Conservation (phyloP, 2,888 invertebrate genomes). For the Pelosia muscerda region DNA sequence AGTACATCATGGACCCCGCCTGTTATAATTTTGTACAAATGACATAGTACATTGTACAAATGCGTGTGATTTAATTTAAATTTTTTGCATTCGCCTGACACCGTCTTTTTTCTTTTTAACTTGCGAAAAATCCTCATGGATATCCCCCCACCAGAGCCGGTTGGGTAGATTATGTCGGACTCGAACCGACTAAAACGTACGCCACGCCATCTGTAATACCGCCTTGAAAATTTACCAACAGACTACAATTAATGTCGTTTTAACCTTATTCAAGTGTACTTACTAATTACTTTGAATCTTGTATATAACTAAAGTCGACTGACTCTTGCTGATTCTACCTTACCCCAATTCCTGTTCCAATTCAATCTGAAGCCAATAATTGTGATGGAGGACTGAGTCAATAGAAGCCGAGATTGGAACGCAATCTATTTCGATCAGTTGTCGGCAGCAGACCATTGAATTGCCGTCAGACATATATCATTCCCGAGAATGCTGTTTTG, state of each 20-base stretch:
- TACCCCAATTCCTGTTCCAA: not conserved
- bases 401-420: conserved; percentile 22
- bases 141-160: too few relatives aligned
- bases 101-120: too few relatives aligned
- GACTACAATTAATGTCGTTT: not conserved
- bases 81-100: not conserved
- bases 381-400: conserved; percentile 16
- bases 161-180: too few relatives aligned
- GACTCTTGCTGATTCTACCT: not conserved
- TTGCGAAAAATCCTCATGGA: too few relatives aligned
- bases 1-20: too few relatives aligned
- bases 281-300: not conserved
- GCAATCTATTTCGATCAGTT: conserved; percentile 39
- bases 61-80: not conserved
- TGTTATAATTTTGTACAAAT: not conserved
- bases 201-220: too few relatives aligned
- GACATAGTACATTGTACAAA: not conserved
- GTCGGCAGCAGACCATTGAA: conserved; percentile 30
- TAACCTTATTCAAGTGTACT: not conserved
- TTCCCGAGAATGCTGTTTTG: conserved; percentile 3
- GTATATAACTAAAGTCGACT: not conserved
- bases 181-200: too few relatives aligned
- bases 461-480: conserved; percentile 15
- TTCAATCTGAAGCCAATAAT: conserved; percentile 18
- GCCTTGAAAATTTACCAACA: not conserved